A percentile compares a stretch with the other conserved stretches of the same genome.
Evolutionary conservation across 2,888 invertebrate species (phyloP).

Genomic region (Synergus itoensis): DNA sequence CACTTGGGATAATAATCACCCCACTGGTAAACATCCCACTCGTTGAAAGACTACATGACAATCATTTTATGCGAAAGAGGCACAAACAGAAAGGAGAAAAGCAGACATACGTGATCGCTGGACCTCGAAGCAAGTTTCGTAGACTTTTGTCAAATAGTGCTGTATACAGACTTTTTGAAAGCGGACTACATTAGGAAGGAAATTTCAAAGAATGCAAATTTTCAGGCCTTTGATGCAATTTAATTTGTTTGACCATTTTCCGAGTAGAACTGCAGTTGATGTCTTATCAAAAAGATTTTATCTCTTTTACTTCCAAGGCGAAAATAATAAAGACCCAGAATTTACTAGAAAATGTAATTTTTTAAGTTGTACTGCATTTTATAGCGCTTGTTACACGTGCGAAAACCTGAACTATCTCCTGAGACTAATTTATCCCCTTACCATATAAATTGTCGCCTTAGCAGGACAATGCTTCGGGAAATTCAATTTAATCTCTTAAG

Average conservation of each 20-base stretch:
- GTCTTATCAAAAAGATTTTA: no score
- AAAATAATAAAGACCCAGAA: not conserved
- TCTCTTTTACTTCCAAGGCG: no score
- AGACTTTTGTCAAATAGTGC: not conserved
- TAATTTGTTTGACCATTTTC: not conserved
- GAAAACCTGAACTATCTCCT: not conserved
- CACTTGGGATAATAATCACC: not conserved
- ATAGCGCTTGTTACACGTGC: not conserved
- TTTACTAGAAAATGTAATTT: not conserved
- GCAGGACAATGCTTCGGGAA: conserved; percentile 1
- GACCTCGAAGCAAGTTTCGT: not conserved
- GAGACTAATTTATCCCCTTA: conserved; percentile 1
- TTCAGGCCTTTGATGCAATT: not conserved
- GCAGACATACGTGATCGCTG: not conserved
- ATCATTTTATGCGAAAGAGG: not conserved
- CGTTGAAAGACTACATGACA: not conserved
- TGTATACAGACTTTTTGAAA: not conserved
- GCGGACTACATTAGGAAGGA: not conserved
- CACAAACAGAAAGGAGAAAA: not conserved
- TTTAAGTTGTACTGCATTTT: not conserved
- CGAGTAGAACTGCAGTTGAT: not conserved
- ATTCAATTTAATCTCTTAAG: conserved; percentile 12
- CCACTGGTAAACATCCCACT: not conserved
- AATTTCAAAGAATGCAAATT: not conserved
- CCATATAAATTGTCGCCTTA: conserved; percentile 17